Evolutionary conservation across 2,113 vertebrate species (phyloP), one percentile per base, ranked within the genome.

Genomic region (Percopsis transmontana): DNA sequence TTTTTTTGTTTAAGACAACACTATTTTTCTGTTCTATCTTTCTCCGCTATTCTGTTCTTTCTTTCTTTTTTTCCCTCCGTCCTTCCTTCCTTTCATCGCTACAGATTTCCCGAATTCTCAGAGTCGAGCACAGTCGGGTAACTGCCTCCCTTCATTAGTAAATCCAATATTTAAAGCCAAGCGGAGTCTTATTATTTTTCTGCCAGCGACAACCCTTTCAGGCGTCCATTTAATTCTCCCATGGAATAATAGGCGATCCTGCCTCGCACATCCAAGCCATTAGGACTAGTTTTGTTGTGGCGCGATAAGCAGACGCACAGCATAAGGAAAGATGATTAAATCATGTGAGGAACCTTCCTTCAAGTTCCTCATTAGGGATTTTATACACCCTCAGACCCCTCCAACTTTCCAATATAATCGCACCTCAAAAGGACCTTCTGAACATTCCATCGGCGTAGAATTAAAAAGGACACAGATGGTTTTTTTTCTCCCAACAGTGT

Each of bases 271-370:
- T 72, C 73, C 51, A 54, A 77, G 72, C 76, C 66, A 80, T 80
- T 80, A 72, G 54, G 47, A 61, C 56, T 57, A 48, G 66, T 85
- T 79, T 81, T 77, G 66, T 71, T 50, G 57, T 52, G 66, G 74
- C 55, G 41, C 68, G 77, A 80, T 83, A 76, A 87, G 80, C 70
- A 72, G 62, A 73, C 61, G 75, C 68, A 38, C 23, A 50, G 2
- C 14, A 79, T 60, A 51, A 82, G 72, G 74, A 74, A 70, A 50
- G 54, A 74, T 82, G 83, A 84, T 89, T 78, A 81, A 87, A 85
- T 69, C 66, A 87, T 86, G 72, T 67, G 62, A 60, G 76, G 70
- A 60, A 70, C 54, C 57, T 66, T 79, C 76, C 62, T 76, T 66
- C 78, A 59, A 72, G 73, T 70, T 57, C 45, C 64, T 86, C 74